phyloP scores from a whole-genome alignment of 2,113 vertebrate genomes.

The Forbesichthys papilliferus region DNA sequence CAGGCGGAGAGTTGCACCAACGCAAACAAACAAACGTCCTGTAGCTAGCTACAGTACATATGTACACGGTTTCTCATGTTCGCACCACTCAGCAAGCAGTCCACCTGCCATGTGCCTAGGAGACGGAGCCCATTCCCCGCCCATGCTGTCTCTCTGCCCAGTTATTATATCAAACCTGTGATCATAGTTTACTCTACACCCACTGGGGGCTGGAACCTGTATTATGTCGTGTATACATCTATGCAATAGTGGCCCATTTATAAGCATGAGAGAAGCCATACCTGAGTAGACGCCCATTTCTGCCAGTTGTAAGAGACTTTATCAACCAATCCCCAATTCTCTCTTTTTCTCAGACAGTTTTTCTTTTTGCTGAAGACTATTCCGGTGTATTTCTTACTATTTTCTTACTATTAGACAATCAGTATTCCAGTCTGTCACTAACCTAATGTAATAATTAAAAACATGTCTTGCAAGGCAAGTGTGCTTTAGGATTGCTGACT shows the following conservation, averaged over 20 bases:
- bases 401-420: too few relatives aligned
- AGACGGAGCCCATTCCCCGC: slow-evolving; percentile 9
- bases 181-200: not conserved
- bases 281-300: not conserved
- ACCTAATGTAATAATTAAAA: too few relatives aligned
- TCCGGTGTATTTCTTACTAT: too few relatives aligned
- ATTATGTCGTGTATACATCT: not conserved
- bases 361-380: too few relatives aligned
- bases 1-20: not conserved
- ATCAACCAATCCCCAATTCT: not conserved
- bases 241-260: slow-evolving; percentile 11
- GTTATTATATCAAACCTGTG: not conserved
- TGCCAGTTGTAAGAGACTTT: not conserved
- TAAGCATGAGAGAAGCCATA: not conserved
- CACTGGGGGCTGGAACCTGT: not conserved
- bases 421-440: too few relatives aligned
- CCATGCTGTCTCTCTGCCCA: not conserved
- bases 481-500: too few relatives aligned
- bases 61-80: not conserved
- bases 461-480: too few relatives aligned
- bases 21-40: slow-evolving; percentile 14
- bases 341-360: too few relatives aligned
- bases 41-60: not conserved
- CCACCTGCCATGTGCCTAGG: slow-evolving; percentile 22
- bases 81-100: slow-evolving; percentile 28